Evolutionary conservation across 1,140 invertebrate species (phyloP).

Genomic region (Drosophila busckii): DNA sequence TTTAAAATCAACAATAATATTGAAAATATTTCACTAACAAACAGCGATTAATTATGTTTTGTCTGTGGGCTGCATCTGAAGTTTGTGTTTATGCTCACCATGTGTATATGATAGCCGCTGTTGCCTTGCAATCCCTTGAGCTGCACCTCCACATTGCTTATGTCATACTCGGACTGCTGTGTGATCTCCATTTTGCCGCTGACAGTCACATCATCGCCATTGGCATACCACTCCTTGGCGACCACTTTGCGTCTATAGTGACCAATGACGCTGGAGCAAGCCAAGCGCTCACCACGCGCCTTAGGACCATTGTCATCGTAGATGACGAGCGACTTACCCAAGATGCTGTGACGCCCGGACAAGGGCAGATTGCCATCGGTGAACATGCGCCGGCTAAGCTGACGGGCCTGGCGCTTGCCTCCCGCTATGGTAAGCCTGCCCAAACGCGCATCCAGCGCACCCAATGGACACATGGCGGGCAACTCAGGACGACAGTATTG

Average conservation of each 20-base stretch:
- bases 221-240: conserved; percentile 91
- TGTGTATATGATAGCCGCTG: conserved; percentile 90
- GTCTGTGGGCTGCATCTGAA: too few species aligned
- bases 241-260: conserved; percentile 90
- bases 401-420: conserved; percentile 82
- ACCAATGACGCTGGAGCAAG: conserved; percentile 90
- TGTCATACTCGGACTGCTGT: conserved; percentile 91
- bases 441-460: conserved; percentile 85
- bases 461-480: conserved; percentile 83
- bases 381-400: conserved; percentile 86
- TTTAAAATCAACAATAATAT: too few species aligned
- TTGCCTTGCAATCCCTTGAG: conserved; percentile 86
- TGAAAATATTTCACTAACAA: too few species aligned
- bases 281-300: conserved; percentile 91
- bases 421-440: conserved; percentile 87
- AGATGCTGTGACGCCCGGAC: conserved; percentile 85
- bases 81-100: too few species aligned
- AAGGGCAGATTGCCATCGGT: conserved; percentile 89
- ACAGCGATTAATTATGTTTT: too few species aligned
- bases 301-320: conserved; percentile 93
- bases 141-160: conserved; percentile 88
- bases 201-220: conserved; percentile 83
- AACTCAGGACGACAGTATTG: conserved; percentile 81
- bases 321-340: conserved; percentile 92
- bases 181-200: conserved; percentile 89